These are phyloP conservation scores for Icerya purchasi DNA, from an alignment of 2,888 invertebrate species.

Conservation along the genomic window DNA sequence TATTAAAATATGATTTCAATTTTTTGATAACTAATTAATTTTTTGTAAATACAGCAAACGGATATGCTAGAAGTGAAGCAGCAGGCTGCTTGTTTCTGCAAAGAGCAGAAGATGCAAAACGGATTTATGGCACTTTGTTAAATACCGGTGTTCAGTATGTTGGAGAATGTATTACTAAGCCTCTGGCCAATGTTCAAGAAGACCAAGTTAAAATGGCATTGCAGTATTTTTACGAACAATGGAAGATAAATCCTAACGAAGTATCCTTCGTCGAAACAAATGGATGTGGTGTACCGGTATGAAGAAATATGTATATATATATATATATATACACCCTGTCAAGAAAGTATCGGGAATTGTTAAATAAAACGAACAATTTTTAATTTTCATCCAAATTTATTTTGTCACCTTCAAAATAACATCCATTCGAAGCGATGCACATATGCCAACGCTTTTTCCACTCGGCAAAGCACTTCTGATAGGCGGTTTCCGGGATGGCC, in stretches of 20 bases:
- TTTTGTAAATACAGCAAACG: constrained; percentile 23
- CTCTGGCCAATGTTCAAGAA: constrained; percentile 3
- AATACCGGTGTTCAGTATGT: constrained; percentile 34
- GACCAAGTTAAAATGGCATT: constrained; percentile 9
- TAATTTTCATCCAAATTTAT: too few species aligned
- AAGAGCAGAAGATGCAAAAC: constrained; percentile 24
- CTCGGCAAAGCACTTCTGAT: too few species aligned
- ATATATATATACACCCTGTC: too few species aligned
- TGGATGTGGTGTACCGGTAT: constrained; percentile 18
- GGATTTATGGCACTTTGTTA: constrained; percentile 30
- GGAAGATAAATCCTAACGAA: constrained; percentile 14
- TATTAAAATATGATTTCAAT: background rate
- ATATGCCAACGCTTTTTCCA: too few species aligned
- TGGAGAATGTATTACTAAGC: constrained; percentile 25
- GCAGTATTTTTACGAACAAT: constrained; percentile 13
- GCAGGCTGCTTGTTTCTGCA: constrained; percentile 26
- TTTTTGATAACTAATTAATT: too few species aligned
- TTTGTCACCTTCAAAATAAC: too few species aligned
- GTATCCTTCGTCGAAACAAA: constrained; percentile 18
- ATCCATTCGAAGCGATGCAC: too few species aligned
- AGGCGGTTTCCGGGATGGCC: too few species aligned
- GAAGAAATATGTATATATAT: too few species aligned
- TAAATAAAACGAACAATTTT: too few species aligned
- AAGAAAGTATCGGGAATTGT: too few species aligned
- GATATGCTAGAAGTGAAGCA: constrained; percentile 28